A percentile compares a stretch with the other conserved stretches of the same genome.
These are phyloP conservation scores for Champsocephalus esox DNA, from an alignment of 2,797 vertebrate genomes.

Conservation along the genomic window DNA sequence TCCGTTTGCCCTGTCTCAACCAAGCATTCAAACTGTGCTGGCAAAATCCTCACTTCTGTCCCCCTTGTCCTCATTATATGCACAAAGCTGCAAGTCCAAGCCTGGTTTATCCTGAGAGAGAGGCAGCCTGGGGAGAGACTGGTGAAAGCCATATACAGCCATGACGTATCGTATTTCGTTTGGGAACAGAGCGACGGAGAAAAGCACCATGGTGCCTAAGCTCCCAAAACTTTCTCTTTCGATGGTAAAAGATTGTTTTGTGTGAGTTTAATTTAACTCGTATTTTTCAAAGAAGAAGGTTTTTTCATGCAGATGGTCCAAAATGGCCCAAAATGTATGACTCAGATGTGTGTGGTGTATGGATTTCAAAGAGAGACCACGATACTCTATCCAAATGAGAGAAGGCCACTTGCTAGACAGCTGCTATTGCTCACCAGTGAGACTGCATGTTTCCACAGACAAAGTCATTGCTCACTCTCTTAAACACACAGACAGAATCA, in stretches of 20 bases:
- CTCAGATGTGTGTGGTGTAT: neutral
- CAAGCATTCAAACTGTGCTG: slow-evolving; percentile 62
- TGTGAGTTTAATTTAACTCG: slow-evolving; percentile 5
- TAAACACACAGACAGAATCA: slow-evolving; percentile 35
- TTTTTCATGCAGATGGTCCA: neutral
- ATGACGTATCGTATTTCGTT: slow-evolving; percentile 68
- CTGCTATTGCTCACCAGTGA: slow-evolving; percentile 48
- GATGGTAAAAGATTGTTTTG: slow-evolving; percentile 20
- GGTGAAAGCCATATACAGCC: slow-evolving; percentile 64
- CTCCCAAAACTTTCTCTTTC: slow-evolving; percentile 50
- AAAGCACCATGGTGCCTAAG: slow-evolving; percentile 45
- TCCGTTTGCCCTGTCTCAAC: slow-evolving; percentile 61
- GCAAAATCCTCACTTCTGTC: slow-evolving; percentile 72
- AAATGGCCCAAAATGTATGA: neutral
- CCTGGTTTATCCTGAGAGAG: slow-evolving; percentile 62
- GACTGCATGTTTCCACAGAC: slow-evolving; percentile 52
- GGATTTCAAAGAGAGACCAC: slow-evolving; percentile 24
- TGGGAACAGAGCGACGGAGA: slow-evolving; percentile 36
- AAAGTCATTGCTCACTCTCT: slow-evolving; percentile 25
- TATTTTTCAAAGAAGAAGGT: slow-evolving; percentile 27
- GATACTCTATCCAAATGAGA: slow-evolving; percentile 34
- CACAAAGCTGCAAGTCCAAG: slow-evolving; percentile 69
- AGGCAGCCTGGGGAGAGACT: slow-evolving; percentile 41
- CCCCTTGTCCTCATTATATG: slow-evolving; percentile 79
- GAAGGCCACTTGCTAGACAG: slow-evolving; percentile 28